Base-by-base conservation (phyloP, 92 coral and sea anemone species). In the Siderastrea radians region DNA sequence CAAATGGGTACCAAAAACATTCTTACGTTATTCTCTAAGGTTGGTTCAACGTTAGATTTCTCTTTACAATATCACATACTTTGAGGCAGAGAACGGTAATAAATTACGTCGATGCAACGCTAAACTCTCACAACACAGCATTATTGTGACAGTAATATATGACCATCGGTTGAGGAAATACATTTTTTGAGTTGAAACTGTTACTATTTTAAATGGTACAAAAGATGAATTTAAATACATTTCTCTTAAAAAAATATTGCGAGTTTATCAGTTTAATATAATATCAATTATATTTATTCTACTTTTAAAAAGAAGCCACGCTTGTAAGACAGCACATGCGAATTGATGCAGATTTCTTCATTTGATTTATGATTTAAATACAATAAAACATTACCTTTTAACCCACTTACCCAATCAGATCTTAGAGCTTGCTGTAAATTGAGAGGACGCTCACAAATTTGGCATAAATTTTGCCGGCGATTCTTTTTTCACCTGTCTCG, bases 381-480 rank as follows among this genome's bases (percentile, higher is more conserved):
- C 78, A 82, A 57, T 82, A 16, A 72, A 54, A 49, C 57, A 82
- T 70, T 58, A 70, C 15, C 78, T 46, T 82, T 58, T 55, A 13
- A 48, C 44, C 26, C 63, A 3, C 15, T 58, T 6, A 53, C 47
- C 87, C 87, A 84, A 84, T 84, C 80, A 84, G 16, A 84, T 73
- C 14, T 7, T 26, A 84, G 81, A 51, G 52, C 49, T 59, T 82
- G 55, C 26, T 15, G 72, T 74, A 84, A 72, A 61, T 72, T 14
- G 73, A 84, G 51, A 66, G 63, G 87, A 84, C 80, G 73, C 87
- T 72, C 5, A 16, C 72, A 16, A 54, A 71, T 60, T 73, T 72
- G 52, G 87, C 79, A 83, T 83, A 83, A 83, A 70, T 82, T 71
- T 83, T 16, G 48, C 51, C 13, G 72, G 79, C 53, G 79, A 47